A percentile compares a stretch with the other conserved stretches of the same genome.
These are phyloP conservation scores for Amniataba percoides DNA, from an alignment of 2,797 vertebrate genomes.

Conservation along the genomic window DNA sequence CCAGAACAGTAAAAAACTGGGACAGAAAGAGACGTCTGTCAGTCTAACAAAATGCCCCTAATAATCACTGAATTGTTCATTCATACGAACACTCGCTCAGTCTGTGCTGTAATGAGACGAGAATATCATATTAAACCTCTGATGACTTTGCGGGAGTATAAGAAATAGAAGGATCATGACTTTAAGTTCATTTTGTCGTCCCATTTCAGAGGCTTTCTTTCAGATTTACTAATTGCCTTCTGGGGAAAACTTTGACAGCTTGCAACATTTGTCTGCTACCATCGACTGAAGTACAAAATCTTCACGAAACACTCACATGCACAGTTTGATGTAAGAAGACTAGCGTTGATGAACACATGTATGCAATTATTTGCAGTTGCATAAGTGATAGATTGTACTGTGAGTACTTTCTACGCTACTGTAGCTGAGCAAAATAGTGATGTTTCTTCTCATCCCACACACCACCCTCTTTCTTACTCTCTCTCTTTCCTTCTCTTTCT, in stretches of 20 bases:
- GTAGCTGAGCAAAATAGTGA: conserved; percentile 4
- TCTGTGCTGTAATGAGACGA: conserved; percentile 1
- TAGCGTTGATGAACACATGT: not conserved
- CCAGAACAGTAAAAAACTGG: conserved; percentile 67
- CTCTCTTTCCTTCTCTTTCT: not conserved
- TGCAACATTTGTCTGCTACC: no score
- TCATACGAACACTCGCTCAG: conserved; percentile 31
- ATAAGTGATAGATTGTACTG: not conserved
- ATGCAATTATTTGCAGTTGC: not conserved
- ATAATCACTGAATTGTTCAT: conserved; percentile 50
- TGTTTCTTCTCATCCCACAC: not conserved
- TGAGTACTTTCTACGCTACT: not conserved
- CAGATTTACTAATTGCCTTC: no score
- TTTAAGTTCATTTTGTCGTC: no score
- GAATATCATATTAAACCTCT: conserved; percentile 1
- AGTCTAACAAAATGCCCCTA: conserved; percentile 52
- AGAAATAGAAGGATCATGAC: not conserved
- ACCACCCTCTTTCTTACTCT: not conserved
- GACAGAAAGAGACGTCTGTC: conserved; percentile 63
- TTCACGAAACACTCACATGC: no score
- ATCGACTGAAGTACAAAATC: no score
- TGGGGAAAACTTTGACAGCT: no score
- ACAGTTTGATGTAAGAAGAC: not conserved
- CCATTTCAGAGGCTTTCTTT: no score
- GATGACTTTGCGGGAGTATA: not conserved